Percentiles rank a stretch among this genome's conserved stretches.
These are phyloP conservation scores for Melipona quadrifasciata DNA, from an alignment of 1,140 invertebrate genomes.

Conservation along the genomic window DNA sequence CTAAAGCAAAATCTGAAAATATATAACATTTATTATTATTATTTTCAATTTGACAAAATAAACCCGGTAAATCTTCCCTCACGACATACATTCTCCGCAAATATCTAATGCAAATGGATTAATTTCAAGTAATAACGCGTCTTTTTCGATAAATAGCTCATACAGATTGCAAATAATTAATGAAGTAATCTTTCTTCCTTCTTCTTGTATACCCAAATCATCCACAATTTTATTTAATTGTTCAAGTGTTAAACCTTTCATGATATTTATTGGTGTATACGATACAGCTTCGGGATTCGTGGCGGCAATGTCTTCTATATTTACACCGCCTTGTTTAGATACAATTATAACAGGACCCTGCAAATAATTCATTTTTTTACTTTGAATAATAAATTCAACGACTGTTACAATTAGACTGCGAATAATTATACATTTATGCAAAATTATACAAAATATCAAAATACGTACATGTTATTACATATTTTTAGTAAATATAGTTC, in stretches of 20 bases:
- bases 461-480: not conserved
- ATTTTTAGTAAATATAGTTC: not conserved
- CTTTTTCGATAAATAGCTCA: constrained; percentile 93
- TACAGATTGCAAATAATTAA: constrained; percentile 94
- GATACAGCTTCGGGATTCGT: constrained; percentile 95
- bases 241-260: constrained; percentile 89
- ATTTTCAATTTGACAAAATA: not conserved
- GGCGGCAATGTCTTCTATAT: constrained; percentile 97
- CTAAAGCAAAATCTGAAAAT: constrained; percentile 93
- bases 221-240: constrained; percentile 88
- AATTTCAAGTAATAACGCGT: constrained; percentile 96
- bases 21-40: not conserved
- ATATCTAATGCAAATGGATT: constrained; percentile 98
- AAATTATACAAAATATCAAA: not conserved
- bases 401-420: not conserved
- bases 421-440: not conserved
- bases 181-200: constrained; percentile 87
- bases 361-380: constrained; percentile 9
- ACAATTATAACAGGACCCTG: constrained; percentile 97
- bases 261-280: constrained; percentile 95
- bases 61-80: not conserved
- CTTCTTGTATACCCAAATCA: constrained; percentile 89
- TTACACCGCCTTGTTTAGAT: constrained; percentile 97
- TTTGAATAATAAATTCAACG: not conserved
- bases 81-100: constrained; percentile 88